phyloP scores from a whole-genome alignment of 2,888 invertebrate genomes.

The Cryptocheilus praepositus region DNA sequence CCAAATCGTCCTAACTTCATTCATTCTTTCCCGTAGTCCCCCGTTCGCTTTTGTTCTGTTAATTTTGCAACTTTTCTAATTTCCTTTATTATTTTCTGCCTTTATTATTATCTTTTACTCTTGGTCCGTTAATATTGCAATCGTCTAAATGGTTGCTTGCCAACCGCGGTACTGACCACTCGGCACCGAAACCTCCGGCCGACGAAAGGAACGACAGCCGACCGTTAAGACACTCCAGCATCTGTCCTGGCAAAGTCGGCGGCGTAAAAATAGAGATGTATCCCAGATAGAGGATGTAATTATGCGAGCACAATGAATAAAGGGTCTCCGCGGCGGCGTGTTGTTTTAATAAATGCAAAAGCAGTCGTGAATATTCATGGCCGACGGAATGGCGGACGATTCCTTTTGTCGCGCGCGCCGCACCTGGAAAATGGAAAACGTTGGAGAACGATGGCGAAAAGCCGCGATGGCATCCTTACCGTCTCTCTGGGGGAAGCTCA shows the following conservation, averaged over 20 bases:
- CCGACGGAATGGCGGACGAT: conserved; percentile 52
- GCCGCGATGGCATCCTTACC: too few relatives aligned
- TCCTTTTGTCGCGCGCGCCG: conserved; percentile 66
- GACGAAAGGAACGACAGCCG: background rate
- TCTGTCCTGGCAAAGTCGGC: background rate
- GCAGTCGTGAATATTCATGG: conserved; percentile 66
- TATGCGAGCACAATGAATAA: conserved; percentile 63
- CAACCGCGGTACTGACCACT: too few relatives aligned
- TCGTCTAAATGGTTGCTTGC: too few relatives aligned
- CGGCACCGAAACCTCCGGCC: too few relatives aligned
- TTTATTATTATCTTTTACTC: too few relatives aligned
- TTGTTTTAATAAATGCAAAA: conserved; percentile 71
- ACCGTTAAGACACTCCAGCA: background rate
- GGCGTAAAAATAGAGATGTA: conserved; percentile 43
- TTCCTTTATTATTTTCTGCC: too few relatives aligned
- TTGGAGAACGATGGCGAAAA: too few relatives aligned
- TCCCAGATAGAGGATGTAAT: conserved; percentile 54
- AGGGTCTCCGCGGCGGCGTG: conserved; percentile 56
- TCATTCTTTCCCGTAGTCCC: too few relatives aligned
- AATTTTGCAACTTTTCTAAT: too few relatives aligned
- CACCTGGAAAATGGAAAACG: conserved; percentile 36
- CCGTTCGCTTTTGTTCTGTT: too few relatives aligned
- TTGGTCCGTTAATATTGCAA: too few relatives aligned
- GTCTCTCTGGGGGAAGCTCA: background rate
- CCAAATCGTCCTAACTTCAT: too few relatives aligned